These are phyloP conservation scores for Synchiropus splendidus DNA, from an alignment of 2,113 vertebrate genomes.

Conservation along the genomic window DNA sequence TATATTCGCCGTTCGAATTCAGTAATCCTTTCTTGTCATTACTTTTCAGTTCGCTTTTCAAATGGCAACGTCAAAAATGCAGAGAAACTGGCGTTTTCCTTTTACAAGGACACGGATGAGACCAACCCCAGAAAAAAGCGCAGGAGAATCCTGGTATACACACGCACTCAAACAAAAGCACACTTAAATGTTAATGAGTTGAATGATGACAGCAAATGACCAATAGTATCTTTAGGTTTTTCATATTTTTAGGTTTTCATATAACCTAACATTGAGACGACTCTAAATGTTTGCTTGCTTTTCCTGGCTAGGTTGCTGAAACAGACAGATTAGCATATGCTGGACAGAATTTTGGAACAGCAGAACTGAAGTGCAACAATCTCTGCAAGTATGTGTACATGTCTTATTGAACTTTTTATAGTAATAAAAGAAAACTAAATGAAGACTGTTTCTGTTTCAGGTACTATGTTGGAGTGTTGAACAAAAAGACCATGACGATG, in stretches of 20 bases:
- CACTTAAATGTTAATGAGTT: too few species aligned
- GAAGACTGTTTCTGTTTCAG: constrained; percentile 46
- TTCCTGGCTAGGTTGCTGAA: constrained; percentile 73
- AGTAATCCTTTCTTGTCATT: not conserved
- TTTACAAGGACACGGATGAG: constrained; percentile 66
- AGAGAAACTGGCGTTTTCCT: constrained; percentile 66
- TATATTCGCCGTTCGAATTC: too few species aligned
- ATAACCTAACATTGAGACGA: too few species aligned
- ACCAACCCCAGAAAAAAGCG: constrained; percentile 73
- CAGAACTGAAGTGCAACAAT: constrained; percentile 70
- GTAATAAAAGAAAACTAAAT: too few species aligned
- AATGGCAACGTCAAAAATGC: constrained; percentile 71
- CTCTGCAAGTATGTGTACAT: constrained; percentile 77
- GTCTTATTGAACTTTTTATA: not conserved
- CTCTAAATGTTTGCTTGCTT: too few species aligned
- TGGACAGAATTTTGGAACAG: constrained; percentile 76
- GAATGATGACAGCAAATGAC: too few species aligned
- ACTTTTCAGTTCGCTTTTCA: constrained; percentile 79
- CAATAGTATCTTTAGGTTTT: too few species aligned
- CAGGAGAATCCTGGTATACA: constrained; percentile 77
- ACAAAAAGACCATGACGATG: constrained; percentile 81
- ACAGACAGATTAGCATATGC: constrained; percentile 81
- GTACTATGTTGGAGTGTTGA: constrained; percentile 85
- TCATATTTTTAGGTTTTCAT: too few species aligned
- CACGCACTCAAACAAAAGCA: too few species aligned